Evolutionary conservation across 2,888 invertebrate genomes (phyloP).

Genomic region (Patella depressa): DNA sequence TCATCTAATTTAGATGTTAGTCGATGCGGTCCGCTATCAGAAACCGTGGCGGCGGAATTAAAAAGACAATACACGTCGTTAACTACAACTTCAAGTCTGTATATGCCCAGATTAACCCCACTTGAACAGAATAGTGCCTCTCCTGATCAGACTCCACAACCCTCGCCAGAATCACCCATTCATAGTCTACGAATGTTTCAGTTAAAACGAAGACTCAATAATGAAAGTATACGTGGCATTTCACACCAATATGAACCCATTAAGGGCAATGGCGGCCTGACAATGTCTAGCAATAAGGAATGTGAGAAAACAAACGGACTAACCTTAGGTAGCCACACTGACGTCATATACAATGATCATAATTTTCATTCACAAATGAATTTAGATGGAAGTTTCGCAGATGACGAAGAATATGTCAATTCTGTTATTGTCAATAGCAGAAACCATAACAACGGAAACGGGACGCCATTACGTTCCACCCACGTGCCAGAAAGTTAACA

Average conservation of each 20-base stretch:
- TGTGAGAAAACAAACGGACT: background rate
- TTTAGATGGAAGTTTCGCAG: conserved; percentile 30
- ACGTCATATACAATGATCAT: conserved; percentile 5
- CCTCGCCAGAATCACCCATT: conserved; percentile 28
- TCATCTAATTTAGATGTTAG: conserved; percentile 20
- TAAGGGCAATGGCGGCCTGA: background rate
- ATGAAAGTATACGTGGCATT: background rate
- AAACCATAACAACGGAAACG: conserved; percentile 18
- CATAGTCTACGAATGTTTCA: conserved; percentile 28
- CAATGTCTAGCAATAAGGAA: background rate
- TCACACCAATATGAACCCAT: background rate
- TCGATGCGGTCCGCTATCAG: background rate
- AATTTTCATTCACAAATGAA: conserved; percentile 5
- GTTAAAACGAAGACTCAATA: conserved; percentile 22
- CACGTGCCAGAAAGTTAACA: background rate
- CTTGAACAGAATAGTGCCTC: conserved; percentile 22
- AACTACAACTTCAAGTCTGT: background rate
- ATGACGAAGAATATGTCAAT: conserved; percentile 34
- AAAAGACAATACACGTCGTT: conserved; percentile 9
- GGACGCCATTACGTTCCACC: background rate
- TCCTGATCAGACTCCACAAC: background rate
- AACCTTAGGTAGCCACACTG: background rate
- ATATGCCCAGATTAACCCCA: background rate
- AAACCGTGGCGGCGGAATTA: conserved; percentile 13
- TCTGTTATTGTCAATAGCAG: conserved; percentile 27